A percentile compares a stretch with the other conserved stretches of the same genome.
Conservation (phyloP, 2,888 invertebrate species). For the Lithophane socia region DNA sequence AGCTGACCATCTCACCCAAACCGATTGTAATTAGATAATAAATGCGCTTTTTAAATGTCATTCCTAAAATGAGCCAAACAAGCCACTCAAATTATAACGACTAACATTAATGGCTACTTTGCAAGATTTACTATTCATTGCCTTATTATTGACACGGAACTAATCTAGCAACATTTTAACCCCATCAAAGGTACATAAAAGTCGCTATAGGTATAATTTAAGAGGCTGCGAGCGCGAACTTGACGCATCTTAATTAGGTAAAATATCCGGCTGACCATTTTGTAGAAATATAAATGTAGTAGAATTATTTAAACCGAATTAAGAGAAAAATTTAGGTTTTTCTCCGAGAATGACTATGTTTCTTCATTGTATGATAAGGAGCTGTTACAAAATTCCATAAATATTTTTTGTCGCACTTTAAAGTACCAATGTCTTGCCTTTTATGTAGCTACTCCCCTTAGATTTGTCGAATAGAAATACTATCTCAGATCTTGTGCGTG, state of each 20-base stretch:
- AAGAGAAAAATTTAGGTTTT: not conserved
- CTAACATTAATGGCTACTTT: slow-evolving; percentile 48
- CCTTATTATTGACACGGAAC: slow-evolving; percentile 57
- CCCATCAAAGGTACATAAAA: slow-evolving; percentile 57
- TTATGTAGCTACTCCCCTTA: not conserved
- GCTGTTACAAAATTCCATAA: not conserved
- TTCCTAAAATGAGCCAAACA: slow-evolving; percentile 40
- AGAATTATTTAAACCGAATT: not conserved
- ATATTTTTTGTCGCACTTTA: not conserved
- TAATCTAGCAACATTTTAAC: slow-evolving; percentile 71
- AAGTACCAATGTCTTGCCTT: not conserved
- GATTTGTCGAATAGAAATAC: not conserved
- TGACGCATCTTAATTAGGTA: slow-evolving; percentile 78
- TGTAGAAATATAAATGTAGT: not conserved
- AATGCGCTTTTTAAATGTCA: slow-evolving; percentile 25
- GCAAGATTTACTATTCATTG: slow-evolving; percentile 58
- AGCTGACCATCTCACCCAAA: slow-evolving; percentile 11
- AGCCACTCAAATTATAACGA: slow-evolving; percentile 7
- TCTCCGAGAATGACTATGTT: not conserved
- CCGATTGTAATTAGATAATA: slow-evolving; percentile 3
- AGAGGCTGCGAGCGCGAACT: slow-evolving; percentile 68
- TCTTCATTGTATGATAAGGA: too few relatives aligned
- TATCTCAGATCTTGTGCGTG: not conserved
- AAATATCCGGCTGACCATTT: not conserved
- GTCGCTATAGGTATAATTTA: slow-evolving; percentile 61